Percentiles rank a stretch among this genome's conserved stretches.
These are phyloP conservation scores for Eublepharis macularius DNA, from an alignment of 2,113 vertebrate species.

Conservation along the genomic window DNA sequence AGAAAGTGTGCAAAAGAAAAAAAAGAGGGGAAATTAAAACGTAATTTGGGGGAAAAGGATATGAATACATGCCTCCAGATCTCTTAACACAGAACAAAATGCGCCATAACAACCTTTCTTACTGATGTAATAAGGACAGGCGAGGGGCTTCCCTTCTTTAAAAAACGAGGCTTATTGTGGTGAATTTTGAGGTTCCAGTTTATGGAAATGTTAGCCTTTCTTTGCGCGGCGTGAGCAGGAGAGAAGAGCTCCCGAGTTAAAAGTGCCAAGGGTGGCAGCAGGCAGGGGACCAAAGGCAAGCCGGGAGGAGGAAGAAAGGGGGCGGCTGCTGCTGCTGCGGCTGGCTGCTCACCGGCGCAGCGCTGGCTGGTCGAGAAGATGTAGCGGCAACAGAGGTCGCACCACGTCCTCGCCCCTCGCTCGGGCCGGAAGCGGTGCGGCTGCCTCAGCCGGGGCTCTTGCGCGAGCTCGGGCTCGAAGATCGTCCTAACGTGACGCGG, in stretches of 20 bases:
- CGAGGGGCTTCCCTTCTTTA: too few species aligned
- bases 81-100: too few species aligned
- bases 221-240: neutral
- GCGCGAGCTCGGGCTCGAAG: conserved; percentile 35
- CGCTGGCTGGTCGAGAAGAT: conserved; percentile 51
- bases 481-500: conserved; percentile 47
- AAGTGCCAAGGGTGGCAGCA: neutral
- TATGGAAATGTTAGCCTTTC: neutral
- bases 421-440: conserved; percentile 51
- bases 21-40: too few species aligned
- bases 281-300: neutral
- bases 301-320: neutral
- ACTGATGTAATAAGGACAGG: too few species aligned
- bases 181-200: neutral
- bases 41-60: too few species aligned
- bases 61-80: too few species aligned
- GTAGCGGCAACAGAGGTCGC: conserved; percentile 60
- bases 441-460: neutral
- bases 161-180: too few species aligned
- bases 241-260: neutral
- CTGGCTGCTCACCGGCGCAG: conserved; percentile 50
- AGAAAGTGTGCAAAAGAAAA: too few species aligned
- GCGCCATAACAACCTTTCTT: too few species aligned
- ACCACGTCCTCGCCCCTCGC: conserved; percentile 45
- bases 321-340: too few species aligned